Base-by-base conservation (phyloP, 2,888 invertebrate species). In the Leucophenga montana region DNA sequence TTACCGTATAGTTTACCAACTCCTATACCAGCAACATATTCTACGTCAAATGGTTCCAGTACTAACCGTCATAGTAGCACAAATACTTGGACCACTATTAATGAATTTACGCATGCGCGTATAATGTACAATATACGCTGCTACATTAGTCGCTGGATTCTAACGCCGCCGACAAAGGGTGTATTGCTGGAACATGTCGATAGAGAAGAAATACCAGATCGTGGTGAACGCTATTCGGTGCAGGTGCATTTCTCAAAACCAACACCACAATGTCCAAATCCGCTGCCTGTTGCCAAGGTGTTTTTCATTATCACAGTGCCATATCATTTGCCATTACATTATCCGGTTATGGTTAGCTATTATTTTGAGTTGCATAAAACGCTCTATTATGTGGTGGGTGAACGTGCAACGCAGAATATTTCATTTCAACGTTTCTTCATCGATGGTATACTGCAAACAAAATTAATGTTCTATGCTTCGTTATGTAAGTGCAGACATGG, bases 211-310 rank as follows among this genome's bases (percentile, higher is more conserved):
- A 39, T 70, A 6, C 61, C 27, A 8, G 69, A 66, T 2, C 68
- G 70, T n/a, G 81, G 75, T 11, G 46, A 64, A 9, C 75, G 67
- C 59, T 75, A 78, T 67, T 76, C 68, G 59, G 72, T 80, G 27
- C 77, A 78, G 66, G 80, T 75, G 0, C 71, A 76, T 54, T 83
- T 83, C 70, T 83, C 82, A n/a, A 77, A 77, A 53, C 83, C 83
- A 31, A 82, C 80, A 67, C 71, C 71, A 16, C 68, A 67, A 56
- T 81, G 80, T 50, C 83, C 83, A 16, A 82, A 83, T 69, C 83
- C 83, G 4, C 72, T 78, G 62, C 76, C 78, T 18, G 78, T 82
- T 20, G 83, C 80, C 20, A 78, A 74, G 66, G 82, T 78, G 20
- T 75, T 75, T 54, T 83, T 81, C 67, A 66, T 73, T 57, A 69